phyloP scores from a whole-genome alignment of 2,797 vertebrate species.

The Sardinella longiceps region DNA sequence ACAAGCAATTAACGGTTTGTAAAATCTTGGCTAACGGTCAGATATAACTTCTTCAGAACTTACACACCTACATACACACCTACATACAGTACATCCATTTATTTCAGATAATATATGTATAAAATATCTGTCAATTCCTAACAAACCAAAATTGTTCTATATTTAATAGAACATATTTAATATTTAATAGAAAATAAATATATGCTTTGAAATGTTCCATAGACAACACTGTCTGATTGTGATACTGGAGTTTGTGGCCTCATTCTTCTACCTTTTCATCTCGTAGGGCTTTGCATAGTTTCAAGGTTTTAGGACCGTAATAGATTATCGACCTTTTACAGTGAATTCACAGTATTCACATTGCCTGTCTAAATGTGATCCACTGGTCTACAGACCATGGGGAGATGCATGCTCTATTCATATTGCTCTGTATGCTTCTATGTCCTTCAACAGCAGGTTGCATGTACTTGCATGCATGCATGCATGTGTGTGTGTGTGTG shows the following conservation, averaged over 20 bases:
- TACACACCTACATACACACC: background rate
- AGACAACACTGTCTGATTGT: background rate
- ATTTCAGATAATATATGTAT: too few species aligned
- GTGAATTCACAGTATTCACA: background rate
- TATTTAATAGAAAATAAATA: background rate
- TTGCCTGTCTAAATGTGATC: background rate
- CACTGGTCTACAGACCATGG: background rate
- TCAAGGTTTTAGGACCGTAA: background rate
- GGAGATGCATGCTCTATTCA: too few species aligned
- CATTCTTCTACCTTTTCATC: background rate
- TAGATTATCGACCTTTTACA: background rate
- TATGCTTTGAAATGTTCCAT: background rate
- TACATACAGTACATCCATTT: too few species aligned
- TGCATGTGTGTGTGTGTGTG: too few species aligned
- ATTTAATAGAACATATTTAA: too few species aligned
- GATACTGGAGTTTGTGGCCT: background rate
- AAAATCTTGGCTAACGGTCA: background rate
- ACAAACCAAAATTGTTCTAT: background rate
- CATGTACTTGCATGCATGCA: too few species aligned
- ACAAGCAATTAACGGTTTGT: too few species aligned
- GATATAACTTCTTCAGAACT: background rate
- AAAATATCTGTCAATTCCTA: background rate
- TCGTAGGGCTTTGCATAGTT: background rate
- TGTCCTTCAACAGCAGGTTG: background rate
- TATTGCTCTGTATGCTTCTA: background rate